Evolutionary conservation across 2,797 vertebrate genomes (phyloP), one percentile per base, ranked within the genome.

Genomic region (Clarias laeviceps): DNA sequence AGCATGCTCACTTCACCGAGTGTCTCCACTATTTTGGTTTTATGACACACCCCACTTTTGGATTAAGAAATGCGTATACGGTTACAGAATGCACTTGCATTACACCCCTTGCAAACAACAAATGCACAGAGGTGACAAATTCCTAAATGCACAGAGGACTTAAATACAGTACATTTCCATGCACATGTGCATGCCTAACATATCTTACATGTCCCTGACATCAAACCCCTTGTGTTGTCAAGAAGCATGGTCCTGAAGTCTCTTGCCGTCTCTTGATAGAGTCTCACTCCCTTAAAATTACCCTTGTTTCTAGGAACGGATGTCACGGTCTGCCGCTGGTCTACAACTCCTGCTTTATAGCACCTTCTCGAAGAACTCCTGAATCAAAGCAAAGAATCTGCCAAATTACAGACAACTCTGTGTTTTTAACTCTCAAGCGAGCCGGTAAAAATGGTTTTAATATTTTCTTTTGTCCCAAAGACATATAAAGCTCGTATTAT

Each of bases 401-500:
- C 24, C 61, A 65, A 80, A 80, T 79, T 61, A 62, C 20, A 62
- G 20, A 62, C 12, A 61, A 62, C 54, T 34, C 0, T 17, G 6
- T 62, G 12, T 37, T 20, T 76, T 61, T 61, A 34, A 34, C 32
- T 79, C 32, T 79, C 57, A 79, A 66, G 37, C 50, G n/a, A 64
- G 64, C 45, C 68, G 40, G 34, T 37, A 87, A 84, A 50, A 14
- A 84, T 68, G n/a, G 82, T 34, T 76, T 74, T 74, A 74, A 87
- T 87, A 87, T 84, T 81, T 81, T 76, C 62, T 34, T 32, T 29
- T 20, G 50, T 84, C 70, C 80, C 27, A n/a, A 18, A 73, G 65
- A 70, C 24, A 82, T 76, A 82, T 66, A 32, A 73, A 82, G 62
- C 62, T 50, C n/a, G 27, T 11, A 18, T 77, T 62, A 68, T 24